A percentile compares a stretch with the other conserved stretches of the same genome.
Conservation (phyloP, 2,888 invertebrate species). For the Orthosia cruda region DNA sequence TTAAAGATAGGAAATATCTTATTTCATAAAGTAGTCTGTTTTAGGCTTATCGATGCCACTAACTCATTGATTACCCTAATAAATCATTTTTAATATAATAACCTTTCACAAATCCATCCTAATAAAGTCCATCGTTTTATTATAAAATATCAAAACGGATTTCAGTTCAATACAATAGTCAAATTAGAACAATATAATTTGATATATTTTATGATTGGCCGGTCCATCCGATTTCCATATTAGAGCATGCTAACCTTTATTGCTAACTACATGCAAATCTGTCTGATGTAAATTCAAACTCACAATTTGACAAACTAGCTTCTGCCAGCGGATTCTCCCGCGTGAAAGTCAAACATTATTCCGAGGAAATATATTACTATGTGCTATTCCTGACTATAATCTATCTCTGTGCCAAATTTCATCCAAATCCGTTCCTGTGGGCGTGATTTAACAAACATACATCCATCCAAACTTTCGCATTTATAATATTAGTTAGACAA, state of each 20-base stretch:
- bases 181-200: slow-evolving; percentile 7
- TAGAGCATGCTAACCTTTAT: neutral
- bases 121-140: neutral
- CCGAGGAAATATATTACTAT: too few species aligned
- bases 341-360: too few species aligned
- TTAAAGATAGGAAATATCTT: neutral
- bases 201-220: neutral
- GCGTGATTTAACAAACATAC: too few species aligned
- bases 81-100: neutral
- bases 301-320: neutral
- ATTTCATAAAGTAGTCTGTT: neutral
- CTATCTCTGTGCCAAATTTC: too few species aligned
- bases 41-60: neutral
- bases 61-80: neutral
- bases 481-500: too few species aligned
- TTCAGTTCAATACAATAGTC: neutral
- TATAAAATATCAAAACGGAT: neutral
- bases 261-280: neutral
- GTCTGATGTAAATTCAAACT: neutral
- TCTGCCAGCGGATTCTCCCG: too few species aligned
- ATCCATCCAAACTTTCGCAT: too few species aligned
- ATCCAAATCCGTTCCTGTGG: too few species aligned
- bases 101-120: too few species aligned
- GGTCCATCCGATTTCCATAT: neutral
- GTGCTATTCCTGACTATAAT: too few species aligned